phyloP scores from a whole-genome alignment of 2,113 vertebrate species.

The Solenodon paradoxus region DNA sequence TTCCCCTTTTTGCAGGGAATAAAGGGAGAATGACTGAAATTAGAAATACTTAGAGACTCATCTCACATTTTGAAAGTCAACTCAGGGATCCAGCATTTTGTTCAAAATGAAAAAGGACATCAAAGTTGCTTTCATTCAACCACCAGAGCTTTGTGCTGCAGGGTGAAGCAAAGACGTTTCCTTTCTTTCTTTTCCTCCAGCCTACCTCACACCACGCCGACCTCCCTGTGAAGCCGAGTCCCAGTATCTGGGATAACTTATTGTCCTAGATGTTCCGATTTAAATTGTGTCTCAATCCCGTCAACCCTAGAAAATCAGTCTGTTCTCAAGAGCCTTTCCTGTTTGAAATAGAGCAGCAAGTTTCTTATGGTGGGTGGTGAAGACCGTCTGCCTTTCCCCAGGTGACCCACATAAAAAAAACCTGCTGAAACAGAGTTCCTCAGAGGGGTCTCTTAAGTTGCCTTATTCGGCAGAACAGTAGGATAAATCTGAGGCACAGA shows the following conservation, averaged over 20 bases:
- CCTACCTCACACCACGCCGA: neutral
- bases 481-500: neutral
- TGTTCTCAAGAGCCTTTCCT: neutral
- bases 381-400: neutral
- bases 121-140: slow-evolving; percentile 64
- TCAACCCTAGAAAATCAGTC: neutral
- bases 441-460: rapidly evolving
- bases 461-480: neutral
- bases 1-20: slow-evolving; percentile 28
- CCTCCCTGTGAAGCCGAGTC: neutral
- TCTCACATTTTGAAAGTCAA: slow-evolving; percentile 48
- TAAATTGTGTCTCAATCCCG: neutral
- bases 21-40: slow-evolving; percentile 58
- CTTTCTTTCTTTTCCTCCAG: neutral
- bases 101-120: slow-evolving; percentile 60
- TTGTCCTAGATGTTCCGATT: neutral
- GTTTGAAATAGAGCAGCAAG: neutral
- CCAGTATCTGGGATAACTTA: neutral
- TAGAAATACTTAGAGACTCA: slow-evolving; percentile 47
- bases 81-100: neutral
- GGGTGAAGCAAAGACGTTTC: neutral
- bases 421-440: no score
- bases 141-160: neutral
- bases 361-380: neutral
- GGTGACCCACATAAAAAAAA: neutral